A percentile compares a stretch with the other conserved stretches of the same genome.
Evolutionary conservation across 2,113 vertebrate species (phyloP).

Genomic region (Stictonetta naevosa): DNA sequence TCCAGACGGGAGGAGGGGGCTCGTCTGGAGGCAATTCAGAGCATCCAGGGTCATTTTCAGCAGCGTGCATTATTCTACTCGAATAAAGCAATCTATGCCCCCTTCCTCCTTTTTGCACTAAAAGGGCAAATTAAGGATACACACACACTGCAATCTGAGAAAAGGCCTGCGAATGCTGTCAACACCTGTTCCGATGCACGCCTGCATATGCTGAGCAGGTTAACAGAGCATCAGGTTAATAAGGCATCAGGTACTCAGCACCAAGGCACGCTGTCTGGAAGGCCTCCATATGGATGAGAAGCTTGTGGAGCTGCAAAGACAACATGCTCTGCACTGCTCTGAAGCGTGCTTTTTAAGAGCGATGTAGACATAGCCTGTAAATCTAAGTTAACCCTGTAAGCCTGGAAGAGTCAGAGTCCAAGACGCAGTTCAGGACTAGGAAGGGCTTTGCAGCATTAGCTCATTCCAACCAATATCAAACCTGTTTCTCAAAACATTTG

Average conservation of each 20-base stretch:
- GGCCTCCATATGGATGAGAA: not conserved
- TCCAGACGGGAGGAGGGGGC: not conserved
- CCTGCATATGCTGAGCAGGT: not conserved
- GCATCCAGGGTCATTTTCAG: not conserved
- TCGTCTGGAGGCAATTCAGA: not conserved
- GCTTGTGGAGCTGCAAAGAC: not conserved
- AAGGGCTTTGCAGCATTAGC: constrained; percentile 42
- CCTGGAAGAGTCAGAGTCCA: not conserved
- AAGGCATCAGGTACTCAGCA: constrained; percentile 37
- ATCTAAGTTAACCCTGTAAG: constrained; percentile 47
- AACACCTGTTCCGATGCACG: not conserved
- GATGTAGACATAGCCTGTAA: constrained; percentile 18
- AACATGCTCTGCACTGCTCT: not conserved
- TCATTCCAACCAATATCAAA: constrained; percentile 48
- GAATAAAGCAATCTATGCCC: not conserved
- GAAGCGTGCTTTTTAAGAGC: not conserved
- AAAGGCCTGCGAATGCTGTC: not conserved
- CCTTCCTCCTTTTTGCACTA: not conserved
- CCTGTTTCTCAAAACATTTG: constrained; percentile 41
- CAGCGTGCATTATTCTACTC: not conserved
- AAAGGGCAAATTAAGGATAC: not conserved
- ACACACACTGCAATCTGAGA: fast-evolving
- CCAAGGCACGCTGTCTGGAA: not conserved
- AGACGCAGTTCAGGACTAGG: not conserved
- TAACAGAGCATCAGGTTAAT: constrained; percentile 3